Percentiles rank a stretch among this genome's conserved stretches.
These are phyloP conservation scores for Andrena bicolor DNA, from an alignment of 2,888 invertebrate genomes.

Conservation along the genomic window DNA sequence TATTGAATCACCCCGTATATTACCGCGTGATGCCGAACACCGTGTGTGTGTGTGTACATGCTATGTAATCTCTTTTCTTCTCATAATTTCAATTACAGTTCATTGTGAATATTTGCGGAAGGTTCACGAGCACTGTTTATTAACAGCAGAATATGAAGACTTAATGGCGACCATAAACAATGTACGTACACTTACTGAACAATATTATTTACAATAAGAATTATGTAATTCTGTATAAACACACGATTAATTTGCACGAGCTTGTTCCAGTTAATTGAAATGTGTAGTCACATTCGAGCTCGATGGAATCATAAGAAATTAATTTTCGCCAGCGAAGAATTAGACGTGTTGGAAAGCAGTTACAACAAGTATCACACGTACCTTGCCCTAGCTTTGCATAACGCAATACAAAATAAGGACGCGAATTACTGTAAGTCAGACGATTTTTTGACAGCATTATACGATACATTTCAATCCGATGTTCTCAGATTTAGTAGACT, in stretches of 20 bases:
- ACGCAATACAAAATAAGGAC: slow-evolving; percentile 81
- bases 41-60: too few species aligned
- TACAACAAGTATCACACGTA: slow-evolving; percentile 83
- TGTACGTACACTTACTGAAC: slow-evolving; percentile 68
- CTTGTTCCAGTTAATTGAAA: slow-evolving; percentile 78
- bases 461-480: slow-evolving; percentile 64
- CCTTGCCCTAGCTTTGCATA: slow-evolving; percentile 81
- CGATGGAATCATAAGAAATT: slow-evolving; percentile 80
- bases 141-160: slow-evolving; percentile 79
- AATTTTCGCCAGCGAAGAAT: slow-evolving; percentile 72
- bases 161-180: slow-evolving; percentile 80
- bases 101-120: slow-evolving; percentile 82
- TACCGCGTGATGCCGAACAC: too few species aligned
- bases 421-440: slow-evolving; percentile 83
- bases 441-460: slow-evolving; percentile 48
- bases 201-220: not conserved
- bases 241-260: slow-evolving; percentile 6
- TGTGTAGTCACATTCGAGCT: slow-evolving; percentile 80
- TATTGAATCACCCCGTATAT: too few species aligned
- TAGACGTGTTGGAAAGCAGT: slow-evolving; percentile 79
- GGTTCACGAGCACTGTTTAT: slow-evolving; percentile 82
- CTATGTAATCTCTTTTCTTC: not conserved
- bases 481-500: slow-evolving; percentile 27
- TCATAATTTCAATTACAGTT: slow-evolving; percentile 70
- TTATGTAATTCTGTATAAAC: not conserved